Percentiles rank a stretch among this genome's conserved stretches.
Evolutionary conservation across 2,888 invertebrate species (phyloP).

Genomic region (Petrolisthes manimaculis): DNA sequence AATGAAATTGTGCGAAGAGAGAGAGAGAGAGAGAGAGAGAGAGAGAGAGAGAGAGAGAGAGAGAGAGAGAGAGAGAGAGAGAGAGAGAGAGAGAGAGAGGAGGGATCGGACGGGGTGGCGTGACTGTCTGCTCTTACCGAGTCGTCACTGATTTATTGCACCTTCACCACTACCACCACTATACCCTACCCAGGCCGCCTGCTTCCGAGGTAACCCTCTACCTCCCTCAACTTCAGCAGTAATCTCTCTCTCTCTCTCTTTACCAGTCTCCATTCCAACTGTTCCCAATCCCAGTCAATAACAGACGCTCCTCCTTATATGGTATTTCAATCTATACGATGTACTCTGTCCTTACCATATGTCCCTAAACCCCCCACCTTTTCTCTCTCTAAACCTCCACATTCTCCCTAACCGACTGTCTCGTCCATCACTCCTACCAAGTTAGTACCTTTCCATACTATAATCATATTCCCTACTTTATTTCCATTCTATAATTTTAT

Average conservation of each 20-base stretch:
- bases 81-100: neutral
- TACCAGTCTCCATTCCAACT: neutral
- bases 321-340: too few relatives aligned
- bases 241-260: neutral
- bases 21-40: neutral
- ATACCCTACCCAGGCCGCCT: too few relatives aligned
- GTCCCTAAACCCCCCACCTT: too few relatives aligned
- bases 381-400: too few relatives aligned
- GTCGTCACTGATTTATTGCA: conserved; percentile 43
- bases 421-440: too few relatives aligned
- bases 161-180: neutral
- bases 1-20: neutral
- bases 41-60: neutral
- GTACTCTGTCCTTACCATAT: too few relatives aligned
- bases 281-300: too few relatives aligned
- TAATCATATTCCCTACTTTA: too few relatives aligned
- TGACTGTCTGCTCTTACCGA: conserved; percentile 38
- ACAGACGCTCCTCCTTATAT: too few relatives aligned
- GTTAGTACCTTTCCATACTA: too few relatives aligned
- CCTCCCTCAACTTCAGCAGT: neutral
- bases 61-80: neutral
- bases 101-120: neutral
- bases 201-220: neutral
- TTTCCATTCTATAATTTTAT: too few relatives aligned
- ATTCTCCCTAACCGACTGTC: too few relatives aligned